phyloP scores from a whole-genome alignment of 2,797 vertebrate species.

The Anguilla pacifica region DNA sequence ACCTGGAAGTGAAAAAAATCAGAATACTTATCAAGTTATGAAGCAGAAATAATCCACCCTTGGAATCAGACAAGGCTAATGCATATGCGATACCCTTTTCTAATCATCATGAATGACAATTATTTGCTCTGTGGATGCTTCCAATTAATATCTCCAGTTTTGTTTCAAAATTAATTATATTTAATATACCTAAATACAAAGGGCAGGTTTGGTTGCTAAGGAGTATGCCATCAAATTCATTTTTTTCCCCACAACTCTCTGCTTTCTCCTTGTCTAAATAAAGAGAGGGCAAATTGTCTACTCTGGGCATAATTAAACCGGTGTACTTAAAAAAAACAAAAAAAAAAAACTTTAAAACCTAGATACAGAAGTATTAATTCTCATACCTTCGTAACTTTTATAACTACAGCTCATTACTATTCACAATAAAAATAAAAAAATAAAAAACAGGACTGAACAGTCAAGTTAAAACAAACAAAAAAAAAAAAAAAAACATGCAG shows the following conservation, averaged over 20 bases:
- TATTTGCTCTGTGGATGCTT: neutral
- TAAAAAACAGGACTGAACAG: neutral
- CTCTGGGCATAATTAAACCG: no score
- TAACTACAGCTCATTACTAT: neutral
- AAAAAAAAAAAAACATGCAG: neutral
- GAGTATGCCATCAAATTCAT: neutral
- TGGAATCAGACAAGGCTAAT: neutral
- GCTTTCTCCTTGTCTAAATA: no score
- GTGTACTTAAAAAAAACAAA: no score
- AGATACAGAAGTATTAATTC: neutral
- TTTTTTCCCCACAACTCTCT: neutral
- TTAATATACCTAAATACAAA: neutral
- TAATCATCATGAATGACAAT: neutral
- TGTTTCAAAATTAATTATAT: neutral
- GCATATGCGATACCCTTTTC: neutral
- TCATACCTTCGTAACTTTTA: neutral
- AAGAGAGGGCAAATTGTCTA: no score
- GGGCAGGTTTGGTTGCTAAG: neutral
- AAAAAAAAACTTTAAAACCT: no score
- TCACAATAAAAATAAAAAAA: no score
- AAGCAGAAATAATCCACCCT: neutral
- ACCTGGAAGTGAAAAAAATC: neutral
- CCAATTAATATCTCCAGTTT: neutral
- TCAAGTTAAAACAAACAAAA: slow-evolving; percentile 5
- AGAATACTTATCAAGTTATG: neutral